Conservation (phyloP, 2,113 vertebrate species). For the Corythaeola cristata region DNA sequence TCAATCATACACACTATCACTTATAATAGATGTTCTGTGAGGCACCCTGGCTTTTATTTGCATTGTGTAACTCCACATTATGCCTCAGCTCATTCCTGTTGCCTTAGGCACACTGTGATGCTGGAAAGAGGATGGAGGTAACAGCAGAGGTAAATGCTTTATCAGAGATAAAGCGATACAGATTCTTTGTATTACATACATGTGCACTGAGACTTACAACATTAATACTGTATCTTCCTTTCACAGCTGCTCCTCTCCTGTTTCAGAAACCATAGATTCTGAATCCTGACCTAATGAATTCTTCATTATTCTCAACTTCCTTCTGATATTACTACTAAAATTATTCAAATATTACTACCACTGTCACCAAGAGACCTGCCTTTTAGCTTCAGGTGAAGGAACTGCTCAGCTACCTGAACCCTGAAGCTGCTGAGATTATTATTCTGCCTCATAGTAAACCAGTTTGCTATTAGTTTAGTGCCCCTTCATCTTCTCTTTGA, state of each 20-base stretch:
- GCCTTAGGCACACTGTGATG: background rate
- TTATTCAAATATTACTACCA: background rate
- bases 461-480: background rate
- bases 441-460: background rate
- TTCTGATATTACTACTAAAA: background rate
- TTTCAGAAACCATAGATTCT: background rate
- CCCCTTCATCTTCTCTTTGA: background rate
- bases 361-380: background rate
- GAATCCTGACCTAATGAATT: background rate
- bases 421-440: background rate
- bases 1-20: background rate
- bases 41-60: background rate
- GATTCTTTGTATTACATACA: background rate
- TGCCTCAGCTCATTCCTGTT: background rate
- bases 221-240: background rate
- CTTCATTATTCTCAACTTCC: background rate
- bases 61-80: background rate
- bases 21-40: background rate
- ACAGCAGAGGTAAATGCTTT: background rate
- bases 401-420: background rate
- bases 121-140: background rate
- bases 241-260: background rate
- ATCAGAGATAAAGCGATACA: background rate
- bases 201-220: background rate
- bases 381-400: background rate